A percentile compares a stretch with the other conserved stretches of the same genome.
Conservation (phyloP, 2,113 vertebrate genomes). For the Natator depressus region DNA sequence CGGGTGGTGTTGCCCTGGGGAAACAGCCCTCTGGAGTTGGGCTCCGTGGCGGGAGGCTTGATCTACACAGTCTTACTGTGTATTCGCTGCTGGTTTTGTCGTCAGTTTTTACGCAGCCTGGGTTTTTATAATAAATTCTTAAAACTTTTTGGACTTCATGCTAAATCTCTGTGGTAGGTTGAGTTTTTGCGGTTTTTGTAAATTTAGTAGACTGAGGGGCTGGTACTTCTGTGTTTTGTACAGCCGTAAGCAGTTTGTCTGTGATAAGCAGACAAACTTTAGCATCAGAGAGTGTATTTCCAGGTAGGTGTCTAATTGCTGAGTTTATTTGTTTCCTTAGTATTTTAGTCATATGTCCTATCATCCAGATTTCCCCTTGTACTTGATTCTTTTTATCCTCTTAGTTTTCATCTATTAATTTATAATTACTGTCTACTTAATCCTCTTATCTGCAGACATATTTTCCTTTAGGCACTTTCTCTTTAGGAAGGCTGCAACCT, state of each 20-base stretch:
- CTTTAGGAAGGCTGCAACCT: slow-evolving; percentile 10
- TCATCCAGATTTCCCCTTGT: too few relatives aligned
- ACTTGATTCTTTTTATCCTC: too few relatives aligned
- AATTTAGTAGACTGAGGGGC: not conserved
- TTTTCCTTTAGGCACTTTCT: not conserved
- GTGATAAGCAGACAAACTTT: not conserved
- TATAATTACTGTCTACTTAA: too few relatives aligned
- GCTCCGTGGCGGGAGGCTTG: not conserved
- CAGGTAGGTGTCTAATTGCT: not conserved
- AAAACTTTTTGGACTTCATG: not conserved
- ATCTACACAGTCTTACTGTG: not conserved
- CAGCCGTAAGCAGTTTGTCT: not conserved
- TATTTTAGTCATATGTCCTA: not conserved
- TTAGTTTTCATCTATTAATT: too few relatives aligned
- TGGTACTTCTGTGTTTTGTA: not conserved
- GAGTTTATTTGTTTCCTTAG: not conserved
- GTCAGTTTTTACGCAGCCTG: not conserved
- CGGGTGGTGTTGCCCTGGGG: not conserved
- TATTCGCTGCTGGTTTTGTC: not conserved
- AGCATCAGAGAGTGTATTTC: not conserved
- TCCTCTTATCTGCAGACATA: not conserved
- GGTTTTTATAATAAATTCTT: not conserved
- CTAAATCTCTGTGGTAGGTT: not conserved
- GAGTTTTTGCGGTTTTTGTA: not conserved
- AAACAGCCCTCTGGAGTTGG: too few relatives aligned